Percentiles rank a stretch among this genome's conserved stretches.
These are phyloP conservation scores for Semicossyphus pulcher DNA, from an alignment of 2,113 vertebrate species.

Conservation along the genomic window DNA sequence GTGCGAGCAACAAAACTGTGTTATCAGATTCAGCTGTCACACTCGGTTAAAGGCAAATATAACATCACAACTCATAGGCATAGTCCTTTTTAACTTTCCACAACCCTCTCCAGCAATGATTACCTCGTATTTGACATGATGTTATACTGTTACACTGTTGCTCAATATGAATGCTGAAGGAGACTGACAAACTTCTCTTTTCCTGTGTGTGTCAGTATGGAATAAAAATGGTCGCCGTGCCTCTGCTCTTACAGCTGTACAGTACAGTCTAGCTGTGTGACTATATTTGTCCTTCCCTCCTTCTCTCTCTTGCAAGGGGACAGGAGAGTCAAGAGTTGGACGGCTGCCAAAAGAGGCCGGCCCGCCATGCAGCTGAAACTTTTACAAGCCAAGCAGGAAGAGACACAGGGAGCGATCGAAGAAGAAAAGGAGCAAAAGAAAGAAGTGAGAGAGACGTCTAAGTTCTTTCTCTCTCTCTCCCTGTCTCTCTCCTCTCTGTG, in stretches of 20 bases:
- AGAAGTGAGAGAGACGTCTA: constrained; percentile 68
- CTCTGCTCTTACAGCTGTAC: constrained; percentile 48
- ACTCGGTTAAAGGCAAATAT: constrained; percentile 26
- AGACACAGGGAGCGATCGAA: constrained; percentile 67
- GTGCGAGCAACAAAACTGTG: constrained; percentile 44
- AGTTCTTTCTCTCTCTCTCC: constrained; percentile 37
- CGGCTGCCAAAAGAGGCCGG: constrained; percentile 81
- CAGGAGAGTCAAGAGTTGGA: constrained; percentile 76
- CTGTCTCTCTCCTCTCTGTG: constrained; percentile 43
- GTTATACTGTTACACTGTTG: not conserved
- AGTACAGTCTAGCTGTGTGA: constrained; percentile 56
- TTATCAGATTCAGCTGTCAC: constrained; percentile 63
- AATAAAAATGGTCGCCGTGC: constrained; percentile 17
- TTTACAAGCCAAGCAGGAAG: constrained; percentile 84
- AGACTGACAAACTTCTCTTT: not conserved
- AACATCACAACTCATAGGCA: constrained; percentile 35
- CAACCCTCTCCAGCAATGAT: not conserved
- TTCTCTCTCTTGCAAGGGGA: constrained; percentile 63
- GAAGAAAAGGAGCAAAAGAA: constrained; percentile 65
- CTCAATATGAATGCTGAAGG: not conserved
- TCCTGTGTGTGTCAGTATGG: not conserved
- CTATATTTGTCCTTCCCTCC: constrained; percentile 74
- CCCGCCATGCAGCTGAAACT: constrained; percentile 81
- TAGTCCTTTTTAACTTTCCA: constrained; percentile 4
- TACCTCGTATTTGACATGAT: not conserved